Conservation (phyloP, 2,797 vertebrate genomes). For the Megalops cyprinoides region DNA sequence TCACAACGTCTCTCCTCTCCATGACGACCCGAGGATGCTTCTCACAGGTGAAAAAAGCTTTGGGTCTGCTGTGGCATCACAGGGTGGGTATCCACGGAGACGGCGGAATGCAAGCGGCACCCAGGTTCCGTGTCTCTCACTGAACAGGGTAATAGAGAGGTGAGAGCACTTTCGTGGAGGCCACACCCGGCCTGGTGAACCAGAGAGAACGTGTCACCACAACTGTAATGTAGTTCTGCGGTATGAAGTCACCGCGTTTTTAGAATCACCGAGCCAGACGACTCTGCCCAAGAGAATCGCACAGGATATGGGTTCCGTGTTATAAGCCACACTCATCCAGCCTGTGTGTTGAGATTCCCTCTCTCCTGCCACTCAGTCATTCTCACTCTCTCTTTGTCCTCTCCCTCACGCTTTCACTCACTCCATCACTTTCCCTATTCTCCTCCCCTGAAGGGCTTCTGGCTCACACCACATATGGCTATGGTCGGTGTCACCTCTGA, state of each 20-base stretch:
- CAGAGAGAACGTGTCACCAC: background rate
- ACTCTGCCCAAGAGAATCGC: background rate
- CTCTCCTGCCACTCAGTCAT: background rate
- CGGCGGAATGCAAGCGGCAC: too few relatives aligned
- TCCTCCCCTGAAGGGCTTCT: background rate
- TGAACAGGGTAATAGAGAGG: background rate
- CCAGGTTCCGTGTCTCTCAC: background rate
- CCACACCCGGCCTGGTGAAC: background rate
- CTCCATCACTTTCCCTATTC: background rate
- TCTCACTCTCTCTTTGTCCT: background rate
- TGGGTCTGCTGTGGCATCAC: background rate
- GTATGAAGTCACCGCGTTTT: background rate
- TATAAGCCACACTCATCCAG: background rate
- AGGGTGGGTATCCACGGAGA: background rate
- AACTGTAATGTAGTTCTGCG: background rate
- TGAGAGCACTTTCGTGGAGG: background rate
- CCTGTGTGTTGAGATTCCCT: too few relatives aligned
- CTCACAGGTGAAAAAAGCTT: background rate
- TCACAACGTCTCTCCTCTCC: background rate
- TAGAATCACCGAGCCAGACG: background rate
- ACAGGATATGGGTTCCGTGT: background rate
- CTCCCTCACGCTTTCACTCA: background rate
- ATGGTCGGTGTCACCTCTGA: background rate
- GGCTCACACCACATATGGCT: background rate
- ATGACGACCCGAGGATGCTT: background rate